These are phyloP conservation scores for Ylistrum balloti DNA, from an alignment of 1,140 invertebrate species.

Conservation along the genomic window DNA sequence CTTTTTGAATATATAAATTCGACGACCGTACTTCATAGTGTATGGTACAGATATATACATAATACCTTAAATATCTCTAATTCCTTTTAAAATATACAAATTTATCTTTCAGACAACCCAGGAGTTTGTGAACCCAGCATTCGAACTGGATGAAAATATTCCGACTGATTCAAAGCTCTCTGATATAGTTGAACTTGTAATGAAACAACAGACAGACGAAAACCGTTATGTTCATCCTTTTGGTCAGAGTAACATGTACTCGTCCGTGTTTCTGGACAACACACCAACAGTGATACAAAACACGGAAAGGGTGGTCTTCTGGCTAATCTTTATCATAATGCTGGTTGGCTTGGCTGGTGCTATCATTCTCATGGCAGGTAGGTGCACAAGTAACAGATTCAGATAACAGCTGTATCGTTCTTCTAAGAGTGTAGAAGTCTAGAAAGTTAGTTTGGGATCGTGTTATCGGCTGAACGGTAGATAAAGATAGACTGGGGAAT, in stretches of 20 bases:
- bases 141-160: constrained; percentile 55
- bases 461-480: no score
- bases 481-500: no score
- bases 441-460: no score
- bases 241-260: constrained; percentile 45
- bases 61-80: no score
- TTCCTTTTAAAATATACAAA: no score
- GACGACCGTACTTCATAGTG: no score
- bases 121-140: constrained; percentile 55
- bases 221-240: constrained; percentile 45
- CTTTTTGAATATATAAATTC: no score
- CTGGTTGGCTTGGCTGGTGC: constrained; percentile 46
- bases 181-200: constrained; percentile 39
- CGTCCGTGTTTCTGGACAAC: constrained; percentile 48
- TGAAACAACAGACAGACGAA: constrained; percentile 41
- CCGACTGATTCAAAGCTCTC: constrained; percentile 48
- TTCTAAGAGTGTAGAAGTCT: no score
- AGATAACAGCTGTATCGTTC: no score
- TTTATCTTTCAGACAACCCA: constrained; percentile 51
- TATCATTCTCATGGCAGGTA: constrained; percentile 59
- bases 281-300: background rate
- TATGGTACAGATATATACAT: no score
- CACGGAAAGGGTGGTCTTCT: constrained; percentile 40
- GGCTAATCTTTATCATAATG: constrained; percentile 44
- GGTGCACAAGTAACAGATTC: background rate